Base-by-base conservation (phyloP, 2,113 vertebrate species). In the Tragelaphus strepsiceros region DNA sequence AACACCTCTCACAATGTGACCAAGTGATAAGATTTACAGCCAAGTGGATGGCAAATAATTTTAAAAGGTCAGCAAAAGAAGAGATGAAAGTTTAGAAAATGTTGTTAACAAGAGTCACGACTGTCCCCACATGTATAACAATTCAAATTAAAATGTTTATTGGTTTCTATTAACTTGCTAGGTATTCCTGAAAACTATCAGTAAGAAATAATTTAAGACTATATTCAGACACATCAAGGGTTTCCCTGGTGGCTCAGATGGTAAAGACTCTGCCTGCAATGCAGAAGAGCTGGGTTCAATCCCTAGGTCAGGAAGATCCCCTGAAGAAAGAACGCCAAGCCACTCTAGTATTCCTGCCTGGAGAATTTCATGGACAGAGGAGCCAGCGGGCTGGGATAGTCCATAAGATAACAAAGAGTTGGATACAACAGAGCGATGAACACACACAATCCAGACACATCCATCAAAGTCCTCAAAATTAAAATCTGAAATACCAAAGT, bases 11-110 rank as follows among this genome's bases (percentile, higher is more conserved):
- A 74, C 43, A 82, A 71, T 12, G 11, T 67, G 58, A 95, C 53
- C 58, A 89, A 61, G 35, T 54, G 81, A 98, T 97, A 97, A 98
- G 77, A 88, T 97, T 35, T 61, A 97, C 59, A 51, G 94, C 49
- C 90, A 98, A 98, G 89, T 94, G 97, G 39, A 96, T n/a, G 90
- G 32, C 78, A 94, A 98, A 71, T 62, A 96, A 96, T 84, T 98
- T 96, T 30, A 98, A 67, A 59, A 96, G 53, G 91, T 97, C 95
- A 92, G 95, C 59, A 98, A 96, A 97, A 96, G 77, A 77, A 43
- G 78, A 96, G 67, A 74, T 53, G 26, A 90, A 88, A 93, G 85
- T 19, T 84, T 67, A 84, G 49, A 86, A 97, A 98, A 83, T 80
- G 11, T 97, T 95, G 46, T 67, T 58, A 98, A 95, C n/a, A 97